These are phyloP conservation scores for Hypanus sabinus DNA, from an alignment of 2,113 vertebrate species.

Conservation along the genomic window DNA sequence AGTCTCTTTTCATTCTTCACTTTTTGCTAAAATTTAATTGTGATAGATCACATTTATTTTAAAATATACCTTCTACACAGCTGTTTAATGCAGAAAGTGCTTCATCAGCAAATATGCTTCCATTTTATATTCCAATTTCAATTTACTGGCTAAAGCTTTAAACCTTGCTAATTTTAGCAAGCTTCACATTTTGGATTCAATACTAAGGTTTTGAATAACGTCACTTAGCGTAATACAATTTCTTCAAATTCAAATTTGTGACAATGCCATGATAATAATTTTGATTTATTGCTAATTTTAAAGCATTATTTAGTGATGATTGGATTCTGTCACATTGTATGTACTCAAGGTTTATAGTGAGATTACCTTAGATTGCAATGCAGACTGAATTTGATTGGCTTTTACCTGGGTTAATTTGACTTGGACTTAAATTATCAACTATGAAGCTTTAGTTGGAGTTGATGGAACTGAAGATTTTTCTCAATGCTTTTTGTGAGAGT, in stretches of 20 bases:
- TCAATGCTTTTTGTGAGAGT: neutral
- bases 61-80: neutral
- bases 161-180: neutral
- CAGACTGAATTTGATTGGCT: neutral
- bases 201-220: neutral
- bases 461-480: neutral
- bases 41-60: slow-evolving; percentile 19
- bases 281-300: neutral
- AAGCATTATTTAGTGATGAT: neutral
- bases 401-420: neutral
- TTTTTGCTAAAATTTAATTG: neutral
- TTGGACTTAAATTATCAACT: neutral
- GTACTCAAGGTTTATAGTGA: neutral
- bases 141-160: neutral
- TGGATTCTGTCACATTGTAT: neutral
- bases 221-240: neutral
- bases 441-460: neutral
- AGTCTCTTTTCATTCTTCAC: neutral
- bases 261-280: neutral
- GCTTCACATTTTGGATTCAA: neutral
- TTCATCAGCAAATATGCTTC: neutral
- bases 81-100: neutral
- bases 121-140: neutral
- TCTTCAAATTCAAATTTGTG: neutral
- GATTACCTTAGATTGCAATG: neutral